Evolutionary conservation across 2,888 invertebrate species (phyloP).

Genomic region (Cryptosula pallasiana): DNA sequence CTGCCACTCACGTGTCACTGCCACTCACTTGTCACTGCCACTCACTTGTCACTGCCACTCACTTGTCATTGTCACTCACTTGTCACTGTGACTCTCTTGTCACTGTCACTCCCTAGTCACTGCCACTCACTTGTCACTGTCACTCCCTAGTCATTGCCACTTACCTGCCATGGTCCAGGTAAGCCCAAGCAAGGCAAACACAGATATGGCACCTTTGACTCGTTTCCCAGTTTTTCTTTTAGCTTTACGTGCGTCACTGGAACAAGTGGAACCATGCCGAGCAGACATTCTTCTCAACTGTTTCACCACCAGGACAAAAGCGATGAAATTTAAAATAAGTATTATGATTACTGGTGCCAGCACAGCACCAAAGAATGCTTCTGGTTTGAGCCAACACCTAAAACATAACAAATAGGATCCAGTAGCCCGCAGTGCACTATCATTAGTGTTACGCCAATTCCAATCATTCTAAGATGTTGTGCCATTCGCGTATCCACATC

Average conservation of each 20-base stretch:
- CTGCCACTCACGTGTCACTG: too few relatives aligned
- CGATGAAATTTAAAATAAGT: conserved; percentile 50
- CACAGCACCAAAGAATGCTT: conserved; percentile 41
- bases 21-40: too few relatives aligned
- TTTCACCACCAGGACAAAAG: conserved; percentile 51
- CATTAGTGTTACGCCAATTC: too few relatives aligned
- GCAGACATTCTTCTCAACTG: conserved; percentile 32
- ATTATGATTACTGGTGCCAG: conserved; percentile 52
- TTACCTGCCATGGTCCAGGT: conserved; percentile 35
- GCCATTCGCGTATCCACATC: too few relatives aligned
- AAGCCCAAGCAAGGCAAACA: conserved; percentile 43
- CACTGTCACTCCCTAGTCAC: not conserved
- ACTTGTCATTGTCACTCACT: too few relatives aligned
- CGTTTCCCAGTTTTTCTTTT: conserved; percentile 32
- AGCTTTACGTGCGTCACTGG: conserved; percentile 27
- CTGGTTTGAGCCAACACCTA: conserved; percentile 43
- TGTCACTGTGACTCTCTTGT: too few relatives aligned
- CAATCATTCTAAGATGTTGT: too few relatives aligned
- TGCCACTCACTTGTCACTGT: conserved; percentile 3
- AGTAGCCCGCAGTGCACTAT: too few relatives aligned
- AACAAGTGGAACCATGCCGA: conserved; percentile 24
- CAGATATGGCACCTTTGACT: conserved; percentile 38
- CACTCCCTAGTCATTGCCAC: conserved; percentile 27
- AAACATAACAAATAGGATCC: conserved; percentile 26
- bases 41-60: too few relatives aligned